Conservation (phyloP, 2,888 invertebrate species). For the Drosophila glabriapex region DNA sequence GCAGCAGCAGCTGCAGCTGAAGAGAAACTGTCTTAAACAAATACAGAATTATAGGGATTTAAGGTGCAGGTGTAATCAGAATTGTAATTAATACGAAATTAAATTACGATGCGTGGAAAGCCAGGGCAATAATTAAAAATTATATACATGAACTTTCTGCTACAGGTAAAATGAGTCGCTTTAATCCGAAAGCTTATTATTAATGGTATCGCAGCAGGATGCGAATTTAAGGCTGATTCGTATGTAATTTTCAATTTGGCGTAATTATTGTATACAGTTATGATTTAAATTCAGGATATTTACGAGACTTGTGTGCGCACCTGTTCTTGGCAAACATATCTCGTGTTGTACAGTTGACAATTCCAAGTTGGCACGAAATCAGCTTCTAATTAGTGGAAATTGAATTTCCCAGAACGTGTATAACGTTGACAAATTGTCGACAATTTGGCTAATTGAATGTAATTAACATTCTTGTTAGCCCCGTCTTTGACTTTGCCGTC, state of each 20-base stretch:
- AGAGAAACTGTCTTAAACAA: constrained; percentile 12
- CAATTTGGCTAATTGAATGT: constrained; percentile 78
- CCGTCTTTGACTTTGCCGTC: constrained; percentile 11
- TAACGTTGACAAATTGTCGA: constrained; percentile 62
- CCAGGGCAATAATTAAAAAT: constrained; percentile 36
- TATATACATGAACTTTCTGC: not conserved
- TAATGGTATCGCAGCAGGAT: not conserved
- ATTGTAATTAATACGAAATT: constrained; percentile 35
- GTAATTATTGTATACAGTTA: constrained; percentile 24
- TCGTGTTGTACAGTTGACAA: constrained; percentile 6
- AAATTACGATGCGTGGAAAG: constrained; percentile 19
- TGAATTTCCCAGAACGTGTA: constrained; percentile 34
- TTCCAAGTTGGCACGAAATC: constrained; percentile 23
- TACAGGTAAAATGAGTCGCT: not conserved
- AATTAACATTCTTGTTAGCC: constrained; percentile 64
- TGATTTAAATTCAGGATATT: constrained; percentile 10
- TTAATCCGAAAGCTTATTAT: constrained; percentile 27
- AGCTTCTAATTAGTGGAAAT: constrained; percentile 49
- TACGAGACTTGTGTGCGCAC: not conserved
- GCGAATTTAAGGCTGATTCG: not conserved
- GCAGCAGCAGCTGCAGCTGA: not conserved
- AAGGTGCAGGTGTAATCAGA: constrained; percentile 12
- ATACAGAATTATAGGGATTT: constrained; percentile 17
- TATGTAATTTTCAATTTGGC: not conserved
- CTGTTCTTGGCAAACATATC: constrained; percentile 11